These are phyloP conservation scores for Pycnomerus fuliginosus DNA, from an alignment of 2,888 invertebrate genomes.

Conservation along the genomic window DNA sequence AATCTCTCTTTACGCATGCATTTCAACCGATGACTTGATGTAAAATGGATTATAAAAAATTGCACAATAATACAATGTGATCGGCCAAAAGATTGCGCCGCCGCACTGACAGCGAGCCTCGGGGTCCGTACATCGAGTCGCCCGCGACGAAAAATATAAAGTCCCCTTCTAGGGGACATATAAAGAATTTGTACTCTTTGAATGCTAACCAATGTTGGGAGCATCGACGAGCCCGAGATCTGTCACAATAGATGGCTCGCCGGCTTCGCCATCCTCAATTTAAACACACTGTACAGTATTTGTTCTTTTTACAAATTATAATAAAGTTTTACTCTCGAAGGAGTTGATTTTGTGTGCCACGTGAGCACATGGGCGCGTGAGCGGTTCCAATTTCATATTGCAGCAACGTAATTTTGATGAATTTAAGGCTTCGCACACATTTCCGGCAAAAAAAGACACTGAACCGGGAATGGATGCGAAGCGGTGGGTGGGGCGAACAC, in stretches of 20 bases:
- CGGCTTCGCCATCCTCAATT: constrained; percentile 38
- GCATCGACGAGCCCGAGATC: constrained; percentile 41
- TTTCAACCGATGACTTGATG: too few relatives aligned
- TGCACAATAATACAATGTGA: too few relatives aligned
- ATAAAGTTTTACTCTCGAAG: constrained; percentile 31
- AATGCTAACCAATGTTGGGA: constrained; percentile 51
- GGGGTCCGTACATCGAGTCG: too few relatives aligned
- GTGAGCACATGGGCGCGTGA: constrained; percentile 36
- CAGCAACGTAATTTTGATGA: too few relatives aligned
- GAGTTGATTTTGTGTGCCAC: constrained; percentile 36
- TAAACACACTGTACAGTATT: constrained; percentile 43
- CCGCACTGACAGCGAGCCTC: too few relatives aligned
- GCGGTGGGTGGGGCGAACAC: too few relatives aligned
- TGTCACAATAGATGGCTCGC: constrained; percentile 38
- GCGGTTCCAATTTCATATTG: constrained; percentile 26
- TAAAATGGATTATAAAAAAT: too few relatives aligned
- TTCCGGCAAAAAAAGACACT: too few relatives aligned
- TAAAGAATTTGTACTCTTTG: constrained; percentile 74
- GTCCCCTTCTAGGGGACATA: constrained; percentile 39
- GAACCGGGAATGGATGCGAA: too few relatives aligned
- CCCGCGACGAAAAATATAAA: constrained; percentile 43
- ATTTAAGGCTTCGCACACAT: too few relatives aligned
- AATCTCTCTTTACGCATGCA: too few relatives aligned
- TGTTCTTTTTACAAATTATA: constrained; percentile 37
- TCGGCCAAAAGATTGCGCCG: too few relatives aligned